Evolutionary conservation across 2,113 vertebrate genomes (phyloP), one percentile per base, ranked within the genome.

Genomic region (Rhea americana): DNA sequence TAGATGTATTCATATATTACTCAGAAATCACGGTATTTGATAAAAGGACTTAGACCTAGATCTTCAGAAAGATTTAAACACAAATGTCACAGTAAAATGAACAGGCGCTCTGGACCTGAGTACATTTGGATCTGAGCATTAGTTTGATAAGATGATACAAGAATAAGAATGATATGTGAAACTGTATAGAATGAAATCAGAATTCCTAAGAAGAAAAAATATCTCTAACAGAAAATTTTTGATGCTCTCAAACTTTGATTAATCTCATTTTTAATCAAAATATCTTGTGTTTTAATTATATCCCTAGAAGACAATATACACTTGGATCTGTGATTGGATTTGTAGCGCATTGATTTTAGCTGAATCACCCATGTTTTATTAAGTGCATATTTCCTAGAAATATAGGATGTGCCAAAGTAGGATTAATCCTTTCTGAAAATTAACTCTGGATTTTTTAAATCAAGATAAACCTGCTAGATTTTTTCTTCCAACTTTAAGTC

Each of bases 111-210:
- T 28, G 3, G 3, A 47, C 45, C 7, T 43, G 72, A 87, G 59
- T 5, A 62, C 9, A 5, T 18, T 3, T 37, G 2, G 3, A 67
- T 87, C 62, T 78, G 10, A 70, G 7, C 11, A n/a, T 50, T 81
- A 39, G 6, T 53, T 84, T 84, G 15, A 37, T 67, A 61, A 68
- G 4, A 7, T 70, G 15, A 26, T 53, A 48, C 25, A 74, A 59
- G 0, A 4, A 58, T 30, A 39, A 45, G 41, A 17, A 8, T 1
- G 2, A 59, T 63, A 2, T 5, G 35, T 66, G 51, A 70, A 82
- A 61, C 3, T 76, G 4, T 43, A 75, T 3, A 41, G n/a, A 4
- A 65, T 24, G 56, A 0, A 5, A 26, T 51, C 14, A 47, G 45
- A 87, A 85, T 47, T 63, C 5, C n/a, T 73, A 14, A 11, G 9